Evolutionary conservation across 2,888 invertebrate species (phyloP).

Genomic region (Trichacis sp.): DNA sequence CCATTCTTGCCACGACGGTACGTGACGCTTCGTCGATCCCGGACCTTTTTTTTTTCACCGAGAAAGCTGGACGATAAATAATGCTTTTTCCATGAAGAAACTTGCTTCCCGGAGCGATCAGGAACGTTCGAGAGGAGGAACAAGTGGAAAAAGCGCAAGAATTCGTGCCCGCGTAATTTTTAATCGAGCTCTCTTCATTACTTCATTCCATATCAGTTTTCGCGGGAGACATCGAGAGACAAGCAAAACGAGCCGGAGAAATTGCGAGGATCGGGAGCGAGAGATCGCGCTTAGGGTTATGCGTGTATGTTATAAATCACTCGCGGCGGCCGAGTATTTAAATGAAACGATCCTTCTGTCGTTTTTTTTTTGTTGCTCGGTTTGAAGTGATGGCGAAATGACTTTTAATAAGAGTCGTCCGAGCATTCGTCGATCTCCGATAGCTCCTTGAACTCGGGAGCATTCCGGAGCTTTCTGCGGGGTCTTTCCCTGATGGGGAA

Average conservation of each 20-base stretch:
- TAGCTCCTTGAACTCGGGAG: conserved; percentile 37
- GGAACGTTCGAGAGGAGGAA: background rate
- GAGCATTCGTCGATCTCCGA: conserved; percentile 47
- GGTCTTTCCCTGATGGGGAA: conserved; percentile 30
- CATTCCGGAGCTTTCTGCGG: conserved; percentile 40
- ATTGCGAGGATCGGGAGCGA: conserved; percentile 46
- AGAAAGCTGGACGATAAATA: conserved; percentile 25
- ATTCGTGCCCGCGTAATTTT: conserved; percentile 38
- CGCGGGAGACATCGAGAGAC: conserved; percentile 39
- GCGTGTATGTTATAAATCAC: conserved; percentile 54
- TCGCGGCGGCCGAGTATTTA: conserved; percentile 52
- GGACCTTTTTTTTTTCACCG: conserved; percentile 19
- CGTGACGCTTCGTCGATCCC: conserved; percentile 61
- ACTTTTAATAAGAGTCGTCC: conserved; percentile 52
- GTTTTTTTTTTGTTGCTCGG: conserved; percentile 36
- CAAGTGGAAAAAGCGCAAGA: conserved; percentile 11
- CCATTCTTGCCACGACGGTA: conserved; percentile 48
- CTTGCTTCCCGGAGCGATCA: too few species aligned
- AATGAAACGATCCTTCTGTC: conserved; percentile 51
- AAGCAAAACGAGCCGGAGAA: conserved; percentile 39
- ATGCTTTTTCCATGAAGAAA: conserved; percentile 12
- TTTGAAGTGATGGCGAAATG: conserved; percentile 49
- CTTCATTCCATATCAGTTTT: conserved; percentile 41
- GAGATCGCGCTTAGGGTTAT: conserved; percentile 43
- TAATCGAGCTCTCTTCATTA: conserved; percentile 42